phyloP scores from a whole-genome alignment of 1,140 invertebrate species.

The Adelges cooleyi region DNA sequence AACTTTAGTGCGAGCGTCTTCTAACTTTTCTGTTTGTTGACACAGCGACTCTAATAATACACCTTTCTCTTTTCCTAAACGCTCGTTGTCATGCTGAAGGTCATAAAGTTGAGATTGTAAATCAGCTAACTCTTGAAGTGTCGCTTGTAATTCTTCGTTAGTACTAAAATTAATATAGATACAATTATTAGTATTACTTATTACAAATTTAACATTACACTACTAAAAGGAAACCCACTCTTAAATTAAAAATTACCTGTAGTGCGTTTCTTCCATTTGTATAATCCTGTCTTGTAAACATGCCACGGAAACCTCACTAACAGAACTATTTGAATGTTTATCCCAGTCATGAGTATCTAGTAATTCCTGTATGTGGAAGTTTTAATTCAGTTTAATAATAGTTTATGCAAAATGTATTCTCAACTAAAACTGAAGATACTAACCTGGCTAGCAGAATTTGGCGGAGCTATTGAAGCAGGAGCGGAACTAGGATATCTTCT shows the following conservation, averaged over 20 bases:
- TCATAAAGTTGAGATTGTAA: slow-evolving; percentile 73
- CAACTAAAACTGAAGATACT: slow-evolving; percentile 11
- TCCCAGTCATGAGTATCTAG: slow-evolving; percentile 72
- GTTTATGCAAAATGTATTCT: background rate
- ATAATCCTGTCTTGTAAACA: slow-evolving; percentile 84
- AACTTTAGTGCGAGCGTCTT: slow-evolving; percentile 63
- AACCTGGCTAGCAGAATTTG: slow-evolving; percentile 31
- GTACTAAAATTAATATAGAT: slow-evolving; percentile 49
- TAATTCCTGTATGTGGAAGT: slow-evolving; percentile 41
- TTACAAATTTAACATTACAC: background rate
- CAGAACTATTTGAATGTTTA: slow-evolving; percentile 67
- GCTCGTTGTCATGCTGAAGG: slow-evolving; percentile 75
- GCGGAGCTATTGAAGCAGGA: slow-evolving; percentile 46
- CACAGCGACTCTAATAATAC: slow-evolving; percentile 82
- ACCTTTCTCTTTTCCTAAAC: slow-evolving; percentile 73
- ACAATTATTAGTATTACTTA: background rate
- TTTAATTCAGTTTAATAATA: too few species aligned
- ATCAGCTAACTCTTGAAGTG: slow-evolving; percentile 81
- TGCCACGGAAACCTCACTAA: slow-evolving; percentile 80
- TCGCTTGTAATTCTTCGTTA: slow-evolving; percentile 91
- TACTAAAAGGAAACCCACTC: background rate
- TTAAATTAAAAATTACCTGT: slow-evolving; percentile 43
- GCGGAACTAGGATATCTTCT: slow-evolving; percentile 40
- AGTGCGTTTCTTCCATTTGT: slow-evolving; percentile 79
- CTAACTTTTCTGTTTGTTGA: slow-evolving; percentile 79